A percentile compares a stretch with the other conserved stretches of the same genome.
Evolutionary conservation across 2,888 invertebrate species (phyloP).

Genomic region (Leucophenga maculata): DNA sequence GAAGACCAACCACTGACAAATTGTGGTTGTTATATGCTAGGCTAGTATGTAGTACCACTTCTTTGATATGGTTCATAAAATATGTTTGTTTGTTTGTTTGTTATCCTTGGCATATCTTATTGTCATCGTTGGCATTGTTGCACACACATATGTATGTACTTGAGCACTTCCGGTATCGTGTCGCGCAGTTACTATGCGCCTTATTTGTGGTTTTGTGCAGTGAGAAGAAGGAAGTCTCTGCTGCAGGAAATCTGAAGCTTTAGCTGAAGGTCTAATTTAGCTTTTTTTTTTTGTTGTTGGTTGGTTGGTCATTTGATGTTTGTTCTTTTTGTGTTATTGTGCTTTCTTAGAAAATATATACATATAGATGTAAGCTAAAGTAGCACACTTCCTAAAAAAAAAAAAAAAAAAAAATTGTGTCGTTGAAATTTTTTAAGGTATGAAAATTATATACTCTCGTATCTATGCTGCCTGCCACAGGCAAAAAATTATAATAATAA

Average conservation of each 20-base stretch:
- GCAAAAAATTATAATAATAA: slow-evolving; percentile 3
- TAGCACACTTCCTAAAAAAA: background rate
- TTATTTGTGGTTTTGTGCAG: background rate
- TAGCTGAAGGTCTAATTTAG: slow-evolving; percentile 1
- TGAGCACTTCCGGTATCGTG: slow-evolving; percentile 20
- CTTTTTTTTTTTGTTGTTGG: too few species aligned
- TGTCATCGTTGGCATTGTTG: background rate
- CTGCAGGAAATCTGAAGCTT: slow-evolving; percentile 8
- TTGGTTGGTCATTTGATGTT: background rate
- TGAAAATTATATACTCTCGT: slow-evolving; percentile 10
- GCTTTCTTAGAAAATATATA: background rate
- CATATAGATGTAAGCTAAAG: background rate
- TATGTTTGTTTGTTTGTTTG: background rate
- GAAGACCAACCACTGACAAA: too few species aligned
- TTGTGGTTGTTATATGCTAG: too few species aligned
- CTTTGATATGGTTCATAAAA: too few species aligned
- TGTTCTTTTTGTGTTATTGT: too few species aligned
- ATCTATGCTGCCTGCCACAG: background rate
- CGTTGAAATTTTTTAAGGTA: slow-evolving; percentile 19
- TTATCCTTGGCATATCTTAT: background rate
- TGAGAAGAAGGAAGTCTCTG: background rate
- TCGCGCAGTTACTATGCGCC: background rate
- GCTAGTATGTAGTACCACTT: too few species aligned
- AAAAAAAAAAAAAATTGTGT: slow-evolving; percentile 16
- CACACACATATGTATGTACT: background rate